Base-by-base conservation (phyloP, 2,888 invertebrate genomes). In the Spisula solida region DNA sequence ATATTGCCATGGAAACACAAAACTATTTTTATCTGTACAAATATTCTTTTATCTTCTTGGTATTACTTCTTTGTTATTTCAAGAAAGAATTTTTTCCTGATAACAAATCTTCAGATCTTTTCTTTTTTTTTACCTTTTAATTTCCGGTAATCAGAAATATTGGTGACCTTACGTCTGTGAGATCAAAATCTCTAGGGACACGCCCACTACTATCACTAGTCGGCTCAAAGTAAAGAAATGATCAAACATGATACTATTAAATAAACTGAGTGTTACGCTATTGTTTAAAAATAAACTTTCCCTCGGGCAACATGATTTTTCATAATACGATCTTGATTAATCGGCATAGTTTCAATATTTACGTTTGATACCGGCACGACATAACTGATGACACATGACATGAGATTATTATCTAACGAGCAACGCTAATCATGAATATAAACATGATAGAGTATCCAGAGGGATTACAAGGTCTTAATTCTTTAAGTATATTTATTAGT, bases 251-350 rank as follows among this genome's bases (percentile, higher is more conserved):
- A 75, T 75, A 31, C 16, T 18, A 75, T 5, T 41, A 31, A 75
- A 75, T 18, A 75, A 16, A 12, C 34, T 60, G 8, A 25, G 60
- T 1, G 16, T 60, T 75, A 75, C 25, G 75, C 29, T 25, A 25
- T 75, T 31, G 75, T 75, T 31, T 75, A 75, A 75, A 75, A 75
- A 75, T 75, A 75, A 16, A 31, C 75, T 75, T 75, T 75, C 34
- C 75, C 34, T 75, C 29, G 5, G 34, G 75, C 75, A 34, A 75
- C 75, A 75, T 75, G 75, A 75, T 34, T 75, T 75, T 31, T 75
- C 29, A 34, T 75, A 34, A 75, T 75, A 34, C 12, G 34, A 75
- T 75, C 25, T 31, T 16, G 34, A 75, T 75, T 34, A 31, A 31
- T 29, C 25, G 16, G 25, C 34, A 66, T 66, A 66, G 75, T 75